Evolutionary conservation across 2,113 vertebrate species (phyloP).

Genomic region (Scalopus aquaticus): DNA sequence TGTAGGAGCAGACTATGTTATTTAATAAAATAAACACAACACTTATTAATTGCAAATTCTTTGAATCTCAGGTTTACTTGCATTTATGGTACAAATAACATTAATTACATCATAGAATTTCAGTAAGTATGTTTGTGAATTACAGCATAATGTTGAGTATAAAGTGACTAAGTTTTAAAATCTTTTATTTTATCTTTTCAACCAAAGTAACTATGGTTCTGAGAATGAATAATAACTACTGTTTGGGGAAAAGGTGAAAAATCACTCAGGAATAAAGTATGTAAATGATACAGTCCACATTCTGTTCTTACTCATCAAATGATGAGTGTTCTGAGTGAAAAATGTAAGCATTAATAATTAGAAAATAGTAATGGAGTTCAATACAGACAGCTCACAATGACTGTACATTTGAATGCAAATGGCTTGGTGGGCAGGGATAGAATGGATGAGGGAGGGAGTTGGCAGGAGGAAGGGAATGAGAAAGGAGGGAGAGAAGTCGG

Average conservation of each 20-base stretch:
- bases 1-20: neutral
- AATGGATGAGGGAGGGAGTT: neutral
- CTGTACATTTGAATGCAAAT: neutral
- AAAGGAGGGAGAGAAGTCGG: too few species aligned
- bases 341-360: neutral
- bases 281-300: neutral
- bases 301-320: neutral
- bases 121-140: neutral
- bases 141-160: neutral
- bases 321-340: neutral
- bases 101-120: neutral
- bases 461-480: too few species aligned
- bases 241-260: neutral
- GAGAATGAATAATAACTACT: neutral
- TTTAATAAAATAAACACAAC: neutral
- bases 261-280: neutral
- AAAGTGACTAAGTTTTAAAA: neutral
- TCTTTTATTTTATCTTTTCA: neutral
- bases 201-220: neutral
- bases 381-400: neutral
- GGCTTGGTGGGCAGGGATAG: neutral
- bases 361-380: neutral
- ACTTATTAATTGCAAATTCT: neutral
- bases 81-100: neutral
- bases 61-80: neutral